These are phyloP conservation scores for Dysmachus trigonus DNA, from an alignment of 2,888 invertebrate species.

Conservation along the genomic window DNA sequence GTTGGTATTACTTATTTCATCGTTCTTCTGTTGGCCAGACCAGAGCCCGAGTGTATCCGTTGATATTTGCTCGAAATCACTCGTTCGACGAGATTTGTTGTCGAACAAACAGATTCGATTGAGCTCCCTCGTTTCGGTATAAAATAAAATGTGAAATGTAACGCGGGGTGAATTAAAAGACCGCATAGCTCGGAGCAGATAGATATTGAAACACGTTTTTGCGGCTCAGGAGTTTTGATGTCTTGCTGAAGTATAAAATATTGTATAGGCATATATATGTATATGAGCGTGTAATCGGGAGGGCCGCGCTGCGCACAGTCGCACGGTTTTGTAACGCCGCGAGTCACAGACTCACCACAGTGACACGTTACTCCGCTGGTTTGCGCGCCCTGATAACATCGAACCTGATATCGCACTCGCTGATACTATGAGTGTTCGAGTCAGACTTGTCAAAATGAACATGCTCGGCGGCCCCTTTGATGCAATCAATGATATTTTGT, in stretches of 20 bases:
- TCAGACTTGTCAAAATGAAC: conserved; percentile 43
- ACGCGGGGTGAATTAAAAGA: background rate
- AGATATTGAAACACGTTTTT: conserved; percentile 27
- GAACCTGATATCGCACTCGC: conserved; percentile 31
- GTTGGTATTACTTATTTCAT: background rate
- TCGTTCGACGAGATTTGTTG: conserved; percentile 17
- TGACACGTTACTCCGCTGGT: conserved; percentile 4
- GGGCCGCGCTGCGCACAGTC: background rate
- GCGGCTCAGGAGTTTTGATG: conserved; percentile 42
- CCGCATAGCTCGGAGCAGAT: background rate
- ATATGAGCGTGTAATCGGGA: background rate
- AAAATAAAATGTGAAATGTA: background rate
- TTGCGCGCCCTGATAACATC: conserved; percentile 18
- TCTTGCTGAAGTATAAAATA: background rate
- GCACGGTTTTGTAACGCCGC: conserved; percentile 7
- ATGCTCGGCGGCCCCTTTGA: conserved; percentile 44
- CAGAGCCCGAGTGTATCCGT: background rate
- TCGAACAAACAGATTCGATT: conserved; percentile 28
- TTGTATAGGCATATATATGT: background rate
- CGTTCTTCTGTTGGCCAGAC: background rate
- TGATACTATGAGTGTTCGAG: conserved; percentile 15
- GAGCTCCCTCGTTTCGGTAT: background rate
- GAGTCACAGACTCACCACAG: background rate
- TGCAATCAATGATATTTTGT: background rate
- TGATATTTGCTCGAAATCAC: conserved; percentile 18